Base-by-base conservation (phyloP, 2,113 vertebrate species). In the Neodon shergylaensis region DNA sequence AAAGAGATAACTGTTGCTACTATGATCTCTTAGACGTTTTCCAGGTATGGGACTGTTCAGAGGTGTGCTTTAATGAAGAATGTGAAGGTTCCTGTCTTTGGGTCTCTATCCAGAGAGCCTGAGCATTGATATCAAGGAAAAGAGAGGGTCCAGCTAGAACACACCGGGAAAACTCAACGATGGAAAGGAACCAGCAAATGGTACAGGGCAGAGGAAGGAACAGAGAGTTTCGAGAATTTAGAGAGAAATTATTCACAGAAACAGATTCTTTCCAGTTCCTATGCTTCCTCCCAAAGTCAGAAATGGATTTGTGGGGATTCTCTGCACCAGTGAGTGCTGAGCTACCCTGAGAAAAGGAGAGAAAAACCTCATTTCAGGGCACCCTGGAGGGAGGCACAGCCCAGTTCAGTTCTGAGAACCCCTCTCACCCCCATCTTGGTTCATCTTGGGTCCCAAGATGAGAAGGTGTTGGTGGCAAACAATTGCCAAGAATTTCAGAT, bases 281-380 rank as follows among this genome's bases (percentile, higher is more conserved):
- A 0, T 1, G 24, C 47, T 36, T 78, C 89, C 70, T 70, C 33
- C 36, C 39, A 76, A 72, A 91, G 33, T 42, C n/a, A 0, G 31
- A 21, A 21, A 49, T 3, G 4, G 4, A 78, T 26, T 10, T 42
- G 58, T 47, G 61, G 21, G 24, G 42, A 21, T 47, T 21, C 2
- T 28, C 21, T n/a, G 14, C 47, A n/a, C 5, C 10, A 49, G 66
- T 24, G 26, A 28, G 39, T 1, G 14, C 24, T 39, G n/a, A 39
- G 5, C 2, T 0, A 8, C 1, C 33, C 6, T 1, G 21, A 28
- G 19, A 9, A 11, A 13, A 11, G n/a, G 44, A 47, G 2, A 4
- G 52, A 4, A 52, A 52, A 61, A 22, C n/a, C 44, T 87, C 44
- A 70, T 22, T 47, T 72, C 12, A 13, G 21, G 42, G 21, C 11